Evolutionary conservation across 2,113 vertebrate species (phyloP).

Genomic region (Callithrix jacchus): DNA sequence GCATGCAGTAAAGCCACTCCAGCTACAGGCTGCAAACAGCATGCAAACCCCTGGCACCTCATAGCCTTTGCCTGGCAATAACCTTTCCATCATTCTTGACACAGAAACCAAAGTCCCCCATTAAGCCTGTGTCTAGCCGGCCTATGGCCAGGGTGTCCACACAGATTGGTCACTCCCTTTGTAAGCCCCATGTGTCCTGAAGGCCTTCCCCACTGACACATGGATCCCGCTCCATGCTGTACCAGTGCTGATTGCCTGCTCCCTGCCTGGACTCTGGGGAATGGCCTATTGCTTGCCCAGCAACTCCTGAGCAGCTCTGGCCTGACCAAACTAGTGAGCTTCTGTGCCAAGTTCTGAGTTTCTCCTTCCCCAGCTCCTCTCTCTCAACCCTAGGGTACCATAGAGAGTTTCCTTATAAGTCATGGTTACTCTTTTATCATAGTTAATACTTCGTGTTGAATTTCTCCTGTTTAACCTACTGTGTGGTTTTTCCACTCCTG

Average conservation of each 20-base stretch:
- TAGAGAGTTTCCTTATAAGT: not conserved
- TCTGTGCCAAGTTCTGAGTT: not conserved
- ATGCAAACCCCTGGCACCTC: not conserved
- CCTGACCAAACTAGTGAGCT: not conserved
- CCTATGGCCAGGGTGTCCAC: not conserved
- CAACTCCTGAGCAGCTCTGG: not conserved
- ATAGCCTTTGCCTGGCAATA: not conserved
- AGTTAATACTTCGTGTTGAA: not conserved
- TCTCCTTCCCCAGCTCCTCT: not conserved
- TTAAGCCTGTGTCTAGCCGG: not conserved
- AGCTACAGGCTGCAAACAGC: not conserved
- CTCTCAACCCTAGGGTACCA: not conserved
- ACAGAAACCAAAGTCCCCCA: not conserved
- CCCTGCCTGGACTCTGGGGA: not conserved
- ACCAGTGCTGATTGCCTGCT: not conserved
- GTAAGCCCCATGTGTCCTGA: not conserved
- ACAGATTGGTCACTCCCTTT: not conserved
- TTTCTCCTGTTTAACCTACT: not conserved
- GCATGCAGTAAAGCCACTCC: not conserved
- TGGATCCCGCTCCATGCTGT: fast-evolving
- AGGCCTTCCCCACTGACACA: not conserved
- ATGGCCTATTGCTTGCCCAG: not conserved
- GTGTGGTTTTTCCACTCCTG: not conserved
- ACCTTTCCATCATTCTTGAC: not conserved
- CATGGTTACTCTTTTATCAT: not conserved